Base-by-base conservation (phyloP, 2,888 invertebrate genomes). In the Magallana nippona region DNA sequence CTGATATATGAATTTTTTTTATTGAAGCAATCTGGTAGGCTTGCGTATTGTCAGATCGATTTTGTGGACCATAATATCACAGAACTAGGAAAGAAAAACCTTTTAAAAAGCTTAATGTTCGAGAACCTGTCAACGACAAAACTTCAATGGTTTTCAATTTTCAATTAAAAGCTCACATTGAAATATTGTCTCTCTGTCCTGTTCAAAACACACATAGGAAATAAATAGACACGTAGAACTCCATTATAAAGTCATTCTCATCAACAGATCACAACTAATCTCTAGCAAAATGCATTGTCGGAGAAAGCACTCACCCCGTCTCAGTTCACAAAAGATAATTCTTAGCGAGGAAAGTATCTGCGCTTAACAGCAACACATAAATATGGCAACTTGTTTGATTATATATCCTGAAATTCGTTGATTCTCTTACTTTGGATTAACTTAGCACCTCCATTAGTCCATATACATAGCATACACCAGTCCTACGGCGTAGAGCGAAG, bases 381-480 rank as follows among this genome's bases (percentile, higher is more conserved):
- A 44, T 71, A 71, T 71, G 71, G 71, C 71, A 22, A 22, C 27
- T 71, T 15, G 32, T 27, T 27, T 27, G 32, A 71, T 71, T 13
- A 71, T 15, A 71, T 27, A 44, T 44, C 13, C 13, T 22, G 15
- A 15, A 71, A 27, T 71, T 71, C 71, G 71, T 71, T 71, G 71
- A 13, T 32, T 3, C 1, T 60, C 15, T 78, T 13, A 11, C 13
- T 78, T 27, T 78, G n/a, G 32, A 78, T n/a, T 57, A 11, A 58
- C 79, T 5, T 15, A 79, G 57, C 79, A 79, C 79, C 56, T 13
- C 22, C 56, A 13, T 79, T 86, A 92, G 78, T 92, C 92, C 27
- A 84, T 81, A 81, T 91, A 92, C n/a, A 91, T 55, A 1, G 90
- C 91, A 83, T 91, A 92, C 15, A 91, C 90, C 11, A 92, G 85